Conservation (phyloP, 2,888 invertebrate genomes). For the Pyrrhosoma nymphula region DNA sequence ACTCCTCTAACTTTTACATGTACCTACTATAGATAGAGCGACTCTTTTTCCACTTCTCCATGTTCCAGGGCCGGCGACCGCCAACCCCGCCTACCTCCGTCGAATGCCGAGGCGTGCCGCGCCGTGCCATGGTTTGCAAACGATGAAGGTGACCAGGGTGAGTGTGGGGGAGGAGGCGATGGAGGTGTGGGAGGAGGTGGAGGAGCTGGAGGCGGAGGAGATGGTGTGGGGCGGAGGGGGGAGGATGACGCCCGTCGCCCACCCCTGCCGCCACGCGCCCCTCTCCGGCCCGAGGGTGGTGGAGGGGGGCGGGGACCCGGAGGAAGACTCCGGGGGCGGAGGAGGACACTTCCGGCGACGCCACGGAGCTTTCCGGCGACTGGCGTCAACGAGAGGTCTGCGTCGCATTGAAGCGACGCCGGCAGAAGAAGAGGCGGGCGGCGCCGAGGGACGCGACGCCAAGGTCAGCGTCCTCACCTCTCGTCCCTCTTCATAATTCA, state of each 20-base stretch:
- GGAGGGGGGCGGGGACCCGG: conserved; percentile 1
- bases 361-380: conserved; percentile 75
- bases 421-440: conserved; percentile 70
- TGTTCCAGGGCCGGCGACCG: background rate
- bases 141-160: conserved; percentile 67
- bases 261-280: background rate
- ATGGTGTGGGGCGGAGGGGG: background rate
- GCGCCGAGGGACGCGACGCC: conserved; percentile 71
- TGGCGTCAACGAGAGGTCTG: conserved; percentile 76
- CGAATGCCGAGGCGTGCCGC: conserved; percentile 72
- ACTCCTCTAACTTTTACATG: too few relatives aligned
- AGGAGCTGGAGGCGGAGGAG: conserved; percentile 65
- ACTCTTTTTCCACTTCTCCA: background rate
- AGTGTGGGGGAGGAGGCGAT: conserved; percentile 71
- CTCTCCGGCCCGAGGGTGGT: background rate
- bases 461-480: conserved; percentile 67
- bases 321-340: background rate
- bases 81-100: background rate
- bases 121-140: conserved; percentile 66
- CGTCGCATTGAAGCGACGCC: background rate
- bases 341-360: conserved; percentile 69
- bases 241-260: background rate
- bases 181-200: conserved; percentile 73
- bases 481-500: too few relatives aligned
- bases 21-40: too few relatives aligned